Evolutionary conservation across 2,888 invertebrate genomes (phyloP).

Genomic region (Fragum fragum): DNA sequence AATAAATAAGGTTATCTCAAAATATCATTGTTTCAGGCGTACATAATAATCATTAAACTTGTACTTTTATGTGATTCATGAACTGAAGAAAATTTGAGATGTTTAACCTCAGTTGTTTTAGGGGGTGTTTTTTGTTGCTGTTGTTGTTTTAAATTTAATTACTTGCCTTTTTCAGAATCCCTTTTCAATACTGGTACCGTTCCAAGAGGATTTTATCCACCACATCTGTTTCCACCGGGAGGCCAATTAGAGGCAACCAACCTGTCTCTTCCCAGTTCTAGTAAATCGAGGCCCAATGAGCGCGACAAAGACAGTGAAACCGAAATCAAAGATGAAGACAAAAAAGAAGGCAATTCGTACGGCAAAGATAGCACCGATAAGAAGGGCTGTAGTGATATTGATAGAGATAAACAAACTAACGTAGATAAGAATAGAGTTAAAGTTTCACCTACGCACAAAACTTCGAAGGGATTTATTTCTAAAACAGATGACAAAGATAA

Average conservation of each 20-base stretch:
- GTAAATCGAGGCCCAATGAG: constrained; percentile 28
- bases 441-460: constrained; percentile 42
- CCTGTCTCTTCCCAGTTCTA: constrained; percentile 51
- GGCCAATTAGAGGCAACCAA: constrained; percentile 57
- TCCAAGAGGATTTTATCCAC: constrained; percentile 47
- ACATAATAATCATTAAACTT: too few relatives aligned
- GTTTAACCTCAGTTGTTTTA: too few relatives aligned
- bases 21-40: too few relatives aligned
- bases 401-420: constrained; percentile 11
- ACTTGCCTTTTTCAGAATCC: constrained; percentile 46
- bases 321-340: constrained; percentile 36
- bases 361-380: neutral
- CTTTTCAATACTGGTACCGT: constrained; percentile 47
- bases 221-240: constrained; percentile 32
- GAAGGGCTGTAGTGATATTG: neutral
- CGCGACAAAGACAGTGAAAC: constrained; percentile 21
- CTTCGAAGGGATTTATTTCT: constrained; percentile 43
- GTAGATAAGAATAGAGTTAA: constrained; percentile 33
- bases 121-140: too few relatives aligned
- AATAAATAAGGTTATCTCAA: too few relatives aligned
- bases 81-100: too few relatives aligned
- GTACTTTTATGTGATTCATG: too few relatives aligned
- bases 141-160: too few relatives aligned
- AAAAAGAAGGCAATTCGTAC: neutral
- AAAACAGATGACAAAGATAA: constrained; percentile 60